These are phyloP conservation scores for Melanotaenia boesemani DNA, from an alignment of 2,797 vertebrate genomes.

Conservation along the genomic window DNA sequence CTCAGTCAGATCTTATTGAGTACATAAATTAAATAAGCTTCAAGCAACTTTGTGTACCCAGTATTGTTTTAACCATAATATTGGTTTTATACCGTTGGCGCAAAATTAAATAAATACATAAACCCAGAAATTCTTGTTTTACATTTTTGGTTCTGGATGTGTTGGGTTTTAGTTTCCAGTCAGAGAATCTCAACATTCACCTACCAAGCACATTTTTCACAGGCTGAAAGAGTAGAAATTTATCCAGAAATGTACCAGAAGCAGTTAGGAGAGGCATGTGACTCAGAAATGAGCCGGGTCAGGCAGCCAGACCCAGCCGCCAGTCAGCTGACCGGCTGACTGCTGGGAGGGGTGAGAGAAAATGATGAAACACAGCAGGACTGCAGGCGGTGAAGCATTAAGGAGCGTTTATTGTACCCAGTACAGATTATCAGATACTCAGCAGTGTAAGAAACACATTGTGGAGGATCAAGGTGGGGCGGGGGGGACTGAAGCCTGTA, in stretches of 20 bases:
- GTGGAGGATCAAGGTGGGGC: conserved; percentile 52
- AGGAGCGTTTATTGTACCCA: conserved; percentile 96
- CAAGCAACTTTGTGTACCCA: no score
- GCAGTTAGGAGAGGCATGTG: conserved; percentile 59
- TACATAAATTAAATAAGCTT: no score
- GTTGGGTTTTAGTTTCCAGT: no score
- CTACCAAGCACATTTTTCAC: no score
- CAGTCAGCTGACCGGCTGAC: conserved; percentile 59
- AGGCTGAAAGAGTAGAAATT: conserved; percentile 41
- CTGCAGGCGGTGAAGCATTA: conserved; percentile 79
- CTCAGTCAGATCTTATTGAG: no score
- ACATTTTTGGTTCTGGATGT: no score
- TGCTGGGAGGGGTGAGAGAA: neutral
- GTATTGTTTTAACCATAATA: no score
- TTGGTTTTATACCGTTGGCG: no score
- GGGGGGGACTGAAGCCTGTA: conserved; percentile 70
- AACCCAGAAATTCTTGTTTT: no score
- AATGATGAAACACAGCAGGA: conserved; percentile 63
- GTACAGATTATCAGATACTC: conserved; percentile 92
- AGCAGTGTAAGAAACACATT: conserved; percentile 88
- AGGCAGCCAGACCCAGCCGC: conserved; percentile 50
- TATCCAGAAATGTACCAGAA: conserved; percentile 46
- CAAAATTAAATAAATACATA: no score
- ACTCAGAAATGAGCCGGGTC: conserved; percentile 65
- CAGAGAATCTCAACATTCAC: no score